phyloP scores from a whole-genome alignment of 2,888 invertebrate genomes.

The Cheilosia soror region DNA sequence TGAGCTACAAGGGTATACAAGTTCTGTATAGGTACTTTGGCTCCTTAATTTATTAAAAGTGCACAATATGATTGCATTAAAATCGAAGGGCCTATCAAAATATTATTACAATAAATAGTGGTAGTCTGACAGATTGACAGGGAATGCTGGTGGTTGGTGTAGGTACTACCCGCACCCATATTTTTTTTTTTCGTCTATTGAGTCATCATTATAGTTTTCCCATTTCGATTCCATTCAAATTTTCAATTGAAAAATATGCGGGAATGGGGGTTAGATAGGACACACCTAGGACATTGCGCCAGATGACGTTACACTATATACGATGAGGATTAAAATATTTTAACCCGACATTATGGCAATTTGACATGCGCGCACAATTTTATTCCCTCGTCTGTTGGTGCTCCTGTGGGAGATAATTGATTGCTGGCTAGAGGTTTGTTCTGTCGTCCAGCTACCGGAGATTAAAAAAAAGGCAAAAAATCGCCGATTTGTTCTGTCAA shows the following conservation, averaged over 20 bases:
- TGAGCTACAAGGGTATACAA: conserved; percentile 5
- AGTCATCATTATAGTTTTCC: conserved; percentile 23
- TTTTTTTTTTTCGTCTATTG: conserved; percentile 20
- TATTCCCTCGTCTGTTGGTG: neutral
- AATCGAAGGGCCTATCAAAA: conserved; percentile 62
- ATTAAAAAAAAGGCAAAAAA: conserved; percentile 30
- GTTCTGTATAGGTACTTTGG: conserved; percentile 33
- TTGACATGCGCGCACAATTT: conserved; percentile 64
- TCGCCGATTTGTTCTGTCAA: conserved; percentile 51
- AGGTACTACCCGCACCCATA: conserved; percentile 62
- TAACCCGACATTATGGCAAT: conserved; percentile 58
- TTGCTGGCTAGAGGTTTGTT: conserved; percentile 40
- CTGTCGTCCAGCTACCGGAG: conserved; percentile 6
- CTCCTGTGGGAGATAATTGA: conserved; percentile 60
- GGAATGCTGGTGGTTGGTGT: conserved; percentile 21
- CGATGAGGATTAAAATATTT: conserved; percentile 68
- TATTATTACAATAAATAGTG: conserved; percentile 60
- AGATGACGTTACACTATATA: conserved; percentile 46
- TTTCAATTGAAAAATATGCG: conserved; percentile 38
- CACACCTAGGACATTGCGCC: conserved; percentile 50
- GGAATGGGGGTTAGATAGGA: conserved; percentile 34
- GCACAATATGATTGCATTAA: conserved; percentile 62
- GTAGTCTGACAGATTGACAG: neutral
- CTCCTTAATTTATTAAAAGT: conserved; percentile 63
- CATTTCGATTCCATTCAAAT: neutral